phyloP scores from a whole-genome alignment of 37 sponge, comb jelly and placozoan genomes.

The Agelas oroides region DNA sequence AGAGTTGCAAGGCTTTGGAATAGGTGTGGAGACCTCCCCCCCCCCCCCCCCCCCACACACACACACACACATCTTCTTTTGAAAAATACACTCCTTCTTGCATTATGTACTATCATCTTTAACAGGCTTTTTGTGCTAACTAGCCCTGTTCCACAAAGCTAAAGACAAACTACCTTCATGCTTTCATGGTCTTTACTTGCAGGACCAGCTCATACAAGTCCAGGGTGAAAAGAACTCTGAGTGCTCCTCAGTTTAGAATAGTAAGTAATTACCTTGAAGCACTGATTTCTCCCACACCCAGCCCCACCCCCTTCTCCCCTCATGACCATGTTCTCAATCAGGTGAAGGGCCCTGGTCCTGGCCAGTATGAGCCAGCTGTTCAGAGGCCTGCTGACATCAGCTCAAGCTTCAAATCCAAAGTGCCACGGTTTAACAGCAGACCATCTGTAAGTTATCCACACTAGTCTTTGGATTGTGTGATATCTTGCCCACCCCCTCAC shows the following conservation, averaged over 20 bases:
- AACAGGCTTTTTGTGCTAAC: no score
- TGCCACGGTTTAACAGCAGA: constrained; percentile 64
- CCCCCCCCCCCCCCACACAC: no score
- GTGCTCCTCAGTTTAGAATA: constrained; percentile 63
- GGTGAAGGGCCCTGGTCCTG: constrained; percentile 84
- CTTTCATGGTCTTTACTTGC: not conserved
- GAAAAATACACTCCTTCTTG: not conserved
- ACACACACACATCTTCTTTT: no score
- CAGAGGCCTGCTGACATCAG: constrained; percentile 25
- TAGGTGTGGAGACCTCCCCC: no score
- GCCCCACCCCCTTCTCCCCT: no score
- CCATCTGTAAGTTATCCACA: constrained; percentile 30
- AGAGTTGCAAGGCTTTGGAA: no score
- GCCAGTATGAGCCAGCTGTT: constrained; percentile 60
- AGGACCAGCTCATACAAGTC: constrained; percentile 66
- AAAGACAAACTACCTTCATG: no score
- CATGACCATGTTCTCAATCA: not conserved
- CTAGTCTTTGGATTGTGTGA: no score
- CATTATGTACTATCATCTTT: not conserved
- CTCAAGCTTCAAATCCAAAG: constrained; percentile 81
- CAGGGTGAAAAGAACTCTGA: constrained; percentile 18
- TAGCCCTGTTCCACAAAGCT: no score
- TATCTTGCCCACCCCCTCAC: not conserved
- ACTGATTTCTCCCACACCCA: no score
- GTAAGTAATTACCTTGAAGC: constrained; percentile 31